Base-by-base conservation (phyloP, 2,888 invertebrate genomes). In the Ochropleura plecta region DNA sequence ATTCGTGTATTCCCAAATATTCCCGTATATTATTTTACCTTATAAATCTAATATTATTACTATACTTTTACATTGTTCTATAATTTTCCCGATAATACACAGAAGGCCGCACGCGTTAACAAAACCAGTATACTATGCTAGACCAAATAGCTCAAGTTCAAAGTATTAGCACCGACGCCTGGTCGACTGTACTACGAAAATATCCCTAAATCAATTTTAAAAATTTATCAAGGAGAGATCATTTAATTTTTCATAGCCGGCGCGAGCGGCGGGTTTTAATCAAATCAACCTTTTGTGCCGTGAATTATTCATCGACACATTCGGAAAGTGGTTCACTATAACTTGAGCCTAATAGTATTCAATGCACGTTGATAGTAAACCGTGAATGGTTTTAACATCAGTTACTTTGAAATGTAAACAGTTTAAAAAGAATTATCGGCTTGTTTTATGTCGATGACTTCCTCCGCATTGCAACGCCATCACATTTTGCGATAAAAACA, bases 271-370 rank as follows among this genome's bases (percentile, higher is more conserved):
- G 62, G 18, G 63, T 80, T 78, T 81, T 82, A 80, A 86, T 85
- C 83, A 78, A 80, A 82, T 87, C 73, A 76, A 83, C 62, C 71
- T 83, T 75, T 83, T 82, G 75, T 79, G 71, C 70, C 79, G 81
- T 86, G 84, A 86, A 87, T 86, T 76, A 86, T 86, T 86, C 86
- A 87, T 83, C 68, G 42, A 55, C 63, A 79, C 65, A 82, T 80
- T 77, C 76, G 64, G n/a, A 80, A 84, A 84, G 77, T 84, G 73
- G 78, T 79, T 74, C 70, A 79, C 78, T 82, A 79, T 78, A 78
- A 73, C 67, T 70, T 73, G 55, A 63, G 42, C 63, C 18, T 86
- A 76, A 82, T 86, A 16, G 57, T 63, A 86, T 84, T 79, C 86
- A 62, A 70, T 74, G 46, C 86, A 86, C 88, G 88, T 73, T 55